Percentiles rank a stretch among this genome's conserved stretches.
Evolutionary conservation across 2,797 vertebrate species (phyloP).

Genomic region (Danio aesculapii): DNA sequence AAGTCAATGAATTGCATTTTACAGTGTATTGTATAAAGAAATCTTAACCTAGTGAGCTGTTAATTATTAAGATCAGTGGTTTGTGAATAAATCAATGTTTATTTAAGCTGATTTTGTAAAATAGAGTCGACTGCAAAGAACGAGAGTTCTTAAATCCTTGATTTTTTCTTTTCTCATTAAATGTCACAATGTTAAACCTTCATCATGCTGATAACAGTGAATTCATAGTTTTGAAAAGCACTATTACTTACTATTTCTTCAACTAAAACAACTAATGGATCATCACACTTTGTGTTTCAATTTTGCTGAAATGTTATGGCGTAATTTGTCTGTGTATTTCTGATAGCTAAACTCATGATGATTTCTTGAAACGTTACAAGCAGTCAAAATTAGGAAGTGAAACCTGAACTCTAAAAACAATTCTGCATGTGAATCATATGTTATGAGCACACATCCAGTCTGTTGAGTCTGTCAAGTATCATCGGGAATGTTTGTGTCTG

Average conservation of each 20-base stretch:
- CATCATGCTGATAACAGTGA: background rate
- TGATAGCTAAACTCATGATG: constrained; percentile 13
- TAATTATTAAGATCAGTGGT: background rate
- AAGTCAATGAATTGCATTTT: no score
- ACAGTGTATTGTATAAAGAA: no score
- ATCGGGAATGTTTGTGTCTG: constrained; percentile 49
- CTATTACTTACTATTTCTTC: background rate
- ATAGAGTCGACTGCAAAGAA: background rate
- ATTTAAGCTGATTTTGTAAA: background rate
- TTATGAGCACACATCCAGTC: constrained; percentile 47
- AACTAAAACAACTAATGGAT: background rate
- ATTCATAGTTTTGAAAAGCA: background rate
- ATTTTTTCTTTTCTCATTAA: background rate
- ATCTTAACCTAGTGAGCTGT: background rate
- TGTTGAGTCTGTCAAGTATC: constrained; percentile 56
- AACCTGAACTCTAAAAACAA: constrained; percentile 49
- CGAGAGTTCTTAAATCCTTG: background rate
- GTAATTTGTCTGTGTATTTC: background rate
- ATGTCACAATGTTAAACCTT: background rate
- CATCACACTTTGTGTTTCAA: background rate
- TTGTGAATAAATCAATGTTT: background rate
- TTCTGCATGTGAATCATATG: constrained; percentile 51
- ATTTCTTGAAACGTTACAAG: constrained; percentile 44
- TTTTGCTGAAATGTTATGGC: constrained; percentile 1
- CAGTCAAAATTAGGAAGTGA: constrained; percentile 48